Percentiles rank a stretch among this genome's conserved stretches.
phyloP scores from a whole-genome alignment of 1,140 invertebrate species.

The Chymomyza costata region DNA sequence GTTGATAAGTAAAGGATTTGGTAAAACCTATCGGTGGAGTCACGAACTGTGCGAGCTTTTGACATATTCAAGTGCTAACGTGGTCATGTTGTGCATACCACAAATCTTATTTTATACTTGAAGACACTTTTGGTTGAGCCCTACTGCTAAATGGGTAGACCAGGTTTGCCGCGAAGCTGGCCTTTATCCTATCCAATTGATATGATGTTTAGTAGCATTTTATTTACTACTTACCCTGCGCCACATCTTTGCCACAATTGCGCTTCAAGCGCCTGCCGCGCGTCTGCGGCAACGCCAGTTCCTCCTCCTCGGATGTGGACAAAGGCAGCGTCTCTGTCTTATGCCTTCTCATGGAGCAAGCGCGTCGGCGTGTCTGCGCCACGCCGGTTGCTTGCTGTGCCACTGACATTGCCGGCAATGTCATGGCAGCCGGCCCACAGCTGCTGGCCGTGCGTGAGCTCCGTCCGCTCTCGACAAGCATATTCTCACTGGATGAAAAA shows the following conservation, averaged over 20 bases:
- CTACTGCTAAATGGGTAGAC: too few species aligned
- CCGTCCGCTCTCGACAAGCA: slow-evolving; percentile 12
- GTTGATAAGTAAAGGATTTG: too few species aligned
- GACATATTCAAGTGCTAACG: too few species aligned
- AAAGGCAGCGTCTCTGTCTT: slow-evolving; percentile 11
- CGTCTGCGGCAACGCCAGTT: background rate
- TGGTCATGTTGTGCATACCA: too few species aligned
- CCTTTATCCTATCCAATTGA: too few species aligned
- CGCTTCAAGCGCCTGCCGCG: slow-evolving; percentile 30
- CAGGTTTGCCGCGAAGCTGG: too few species aligned
- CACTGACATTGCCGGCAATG: background rate
- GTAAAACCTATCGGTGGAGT: too few species aligned
- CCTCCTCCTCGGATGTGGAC: slow-evolving; percentile 49
- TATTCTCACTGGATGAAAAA: slow-evolving; percentile 58
- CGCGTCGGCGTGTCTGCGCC: background rate
- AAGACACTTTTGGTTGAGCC: too few species aligned
- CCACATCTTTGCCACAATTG: slow-evolving; percentile 42
- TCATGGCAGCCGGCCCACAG: background rate
- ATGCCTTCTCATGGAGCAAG: too few species aligned
- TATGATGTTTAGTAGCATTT: too few species aligned
- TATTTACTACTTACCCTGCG: slow-evolving; percentile 27
- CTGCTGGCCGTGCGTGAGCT: slow-evolving; percentile 15
- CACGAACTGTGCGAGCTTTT: too few species aligned
- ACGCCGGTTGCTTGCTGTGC: background rate
- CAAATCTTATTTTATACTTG: too few species aligned